Base-by-base conservation (phyloP, 2,113 vertebrate species). In the Arothron firmamentum region DNA sequence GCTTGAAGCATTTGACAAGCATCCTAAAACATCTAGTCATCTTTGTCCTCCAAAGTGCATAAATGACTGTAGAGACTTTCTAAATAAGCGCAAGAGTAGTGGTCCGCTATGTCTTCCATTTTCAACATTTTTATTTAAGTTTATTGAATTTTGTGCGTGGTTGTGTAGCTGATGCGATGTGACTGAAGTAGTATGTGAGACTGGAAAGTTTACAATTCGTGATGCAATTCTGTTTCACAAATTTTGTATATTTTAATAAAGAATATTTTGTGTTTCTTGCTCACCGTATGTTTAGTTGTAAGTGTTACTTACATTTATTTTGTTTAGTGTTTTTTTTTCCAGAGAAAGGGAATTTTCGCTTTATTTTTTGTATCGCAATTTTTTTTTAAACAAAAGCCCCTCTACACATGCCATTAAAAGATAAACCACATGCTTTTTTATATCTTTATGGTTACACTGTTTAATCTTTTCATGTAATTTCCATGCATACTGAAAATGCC, bases 171-270 rank as follows among this genome's bases (percentile, higher is more conserved):
- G 74, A 67, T 83, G 73, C 80, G 76, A 80, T 79, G 78, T 88
- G 77, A 66, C 77, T 67, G 59, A 77, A 73, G 58, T 81, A 80
- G 80, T 78, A 34, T 72, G 77, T 79, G 69, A 78, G 83, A 71
- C 75, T 72, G 74, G 85, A 88, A 90, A 80, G 88, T 91, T 91
- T 91, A 91, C 89, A 91, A 84, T 79, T 83, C 75, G 87, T 90
- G 86, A 88, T 85, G 86, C 84, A 83, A 87, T 88, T 90, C 80
- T 85, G 86, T 90, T 88, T 88, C 83, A 89, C 88, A 89, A 80
- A 86, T 90, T 89, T 90, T 90, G 80, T 88, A 89, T 89, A 86
- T 89, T 89, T 89, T 88, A 89, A 90, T 89, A 89, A 90, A 89
- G 80, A 87, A 66, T 85, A 84, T 90, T 87, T 90, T 86, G 81